Percentiles rank a stretch among this genome's conserved stretches.
These are phyloP conservation scores for Macrotis lagotis DNA, from an alignment of 2,113 vertebrate species.

Conservation along the genomic window DNA sequence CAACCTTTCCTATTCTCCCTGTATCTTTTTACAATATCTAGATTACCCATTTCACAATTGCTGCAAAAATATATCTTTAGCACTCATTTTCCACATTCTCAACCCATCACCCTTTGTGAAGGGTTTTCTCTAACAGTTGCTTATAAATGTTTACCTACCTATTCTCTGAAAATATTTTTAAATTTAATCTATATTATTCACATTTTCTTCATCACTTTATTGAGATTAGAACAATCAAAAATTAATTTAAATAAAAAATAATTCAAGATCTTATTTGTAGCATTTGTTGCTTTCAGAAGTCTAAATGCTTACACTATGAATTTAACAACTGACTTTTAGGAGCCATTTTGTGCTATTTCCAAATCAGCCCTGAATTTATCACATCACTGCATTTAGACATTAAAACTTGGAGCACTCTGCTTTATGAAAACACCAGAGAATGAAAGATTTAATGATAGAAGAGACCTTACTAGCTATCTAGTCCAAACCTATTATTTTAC, in stretches of 20 bases:
- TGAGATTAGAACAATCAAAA: not conserved
- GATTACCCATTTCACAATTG: not conserved
- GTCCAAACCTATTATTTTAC: too few species aligned
- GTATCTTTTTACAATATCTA: not conserved
- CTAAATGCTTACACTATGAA: not conserved
- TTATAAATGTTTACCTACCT: not conserved
- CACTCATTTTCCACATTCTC: not conserved
- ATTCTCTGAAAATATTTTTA: not conserved
- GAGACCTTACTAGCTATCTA: not conserved
- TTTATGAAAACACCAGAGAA: not conserved
- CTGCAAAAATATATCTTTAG: not conserved
- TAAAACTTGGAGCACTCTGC: not conserved
- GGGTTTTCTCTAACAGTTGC: not conserved
- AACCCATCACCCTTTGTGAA: not conserved
- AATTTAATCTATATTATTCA: not conserved
- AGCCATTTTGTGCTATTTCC: not conserved
- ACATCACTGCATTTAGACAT: not conserved
- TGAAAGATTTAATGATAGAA: not conserved
- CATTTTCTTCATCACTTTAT: not conserved
- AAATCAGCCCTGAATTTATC: not conserved
- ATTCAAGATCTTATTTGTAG: not conserved
- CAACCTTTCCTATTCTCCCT: not conserved
- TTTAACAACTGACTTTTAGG: not conserved
- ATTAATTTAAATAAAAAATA: too few species aligned
- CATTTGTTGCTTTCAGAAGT: not conserved